Evolutionary conservation across 2,888 invertebrate species (phyloP).

Genomic region (Macrosoma leucophasiata): DNA sequence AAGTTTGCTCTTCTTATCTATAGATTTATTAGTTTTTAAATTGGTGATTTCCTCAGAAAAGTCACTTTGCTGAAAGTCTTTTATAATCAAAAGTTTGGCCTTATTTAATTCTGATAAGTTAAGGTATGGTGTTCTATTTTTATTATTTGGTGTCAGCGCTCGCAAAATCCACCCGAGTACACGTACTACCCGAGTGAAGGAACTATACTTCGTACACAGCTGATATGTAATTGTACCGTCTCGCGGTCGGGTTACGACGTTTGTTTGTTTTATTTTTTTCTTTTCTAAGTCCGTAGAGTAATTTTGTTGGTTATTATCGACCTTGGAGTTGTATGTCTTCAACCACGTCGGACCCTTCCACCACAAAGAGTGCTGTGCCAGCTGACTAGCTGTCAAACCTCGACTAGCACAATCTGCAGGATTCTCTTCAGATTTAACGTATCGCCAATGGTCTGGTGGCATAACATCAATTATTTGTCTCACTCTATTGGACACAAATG

Average conservation of each 20-base stretch:
- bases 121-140: conserved; percentile 4
- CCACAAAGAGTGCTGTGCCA: conserved; percentile 1
- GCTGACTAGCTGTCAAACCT: neutral
- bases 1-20: conserved; percentile 10
- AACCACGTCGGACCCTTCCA: conserved; percentile 3
- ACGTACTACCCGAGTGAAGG: neutral
- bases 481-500: conserved; percentile 22
- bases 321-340: neutral
- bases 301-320: neutral
- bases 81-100: conserved; percentile 12
- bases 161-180: neutral
- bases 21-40: neutral
- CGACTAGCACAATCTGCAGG: conserved; percentile 1
- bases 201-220: neutral
- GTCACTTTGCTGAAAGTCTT: conserved; percentile 8
- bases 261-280: neutral
- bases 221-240: neutral
- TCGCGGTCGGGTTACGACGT: neutral
- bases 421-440: neutral
- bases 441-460: neutral
- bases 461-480: neutral
- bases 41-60: conserved; percentile 7
- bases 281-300: neutral
- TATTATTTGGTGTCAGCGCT: neutral
- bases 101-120: conserved; percentile 11